phyloP scores from a whole-genome alignment of 2,888 invertebrate genomes.

The Helicoverpa assulta region DNA sequence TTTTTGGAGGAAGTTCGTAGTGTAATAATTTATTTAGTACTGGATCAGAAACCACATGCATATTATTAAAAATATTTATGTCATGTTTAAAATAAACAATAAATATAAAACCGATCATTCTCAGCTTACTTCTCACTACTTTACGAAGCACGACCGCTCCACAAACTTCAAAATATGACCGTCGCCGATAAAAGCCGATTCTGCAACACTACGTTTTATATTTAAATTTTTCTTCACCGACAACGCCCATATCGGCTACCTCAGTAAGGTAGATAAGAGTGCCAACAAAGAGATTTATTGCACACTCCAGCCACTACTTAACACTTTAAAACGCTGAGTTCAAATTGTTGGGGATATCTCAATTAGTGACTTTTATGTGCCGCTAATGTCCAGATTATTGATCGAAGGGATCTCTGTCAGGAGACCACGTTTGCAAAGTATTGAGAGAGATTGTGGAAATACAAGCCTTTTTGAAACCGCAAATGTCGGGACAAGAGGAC shows the following conservation, averaged over 20 bases:
- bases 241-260: slow-evolving; percentile 85
- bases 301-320: slow-evolving; percentile 77
- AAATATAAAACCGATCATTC: not conserved
- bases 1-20: slow-evolving; percentile 1
- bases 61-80: not conserved
- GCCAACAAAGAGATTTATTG: slow-evolving; percentile 87
- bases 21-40: slow-evolving; percentile 10
- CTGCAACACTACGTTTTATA: slow-evolving; percentile 74
- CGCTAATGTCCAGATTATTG: slow-evolving; percentile 71
- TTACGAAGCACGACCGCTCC: slow-evolving; percentile 19
- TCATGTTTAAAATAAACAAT: not conserved
- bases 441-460: slow-evolving; percentile 3
- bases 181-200: slow-evolving; percentile 48
- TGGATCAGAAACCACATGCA: not conserved
- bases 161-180: slow-evolving; percentile 59
- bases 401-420: slow-evolving; percentile 29
- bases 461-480: not conserved
- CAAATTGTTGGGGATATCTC: slow-evolving; percentile 77
- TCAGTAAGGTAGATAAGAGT: slow-evolving; percentile 81
- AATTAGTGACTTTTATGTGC: slow-evolving; percentile 80
- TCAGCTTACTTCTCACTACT: slow-evolving; percentile 2
- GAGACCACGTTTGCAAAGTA: slow-evolving; percentile 22
- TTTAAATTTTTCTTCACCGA: slow-evolving; percentile 83
- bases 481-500: not conserved
- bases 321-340: slow-evolving; percentile 78